Evolutionary conservation across 2,888 invertebrate genomes (phyloP).

Genomic region (Morpho achilles): DNA sequence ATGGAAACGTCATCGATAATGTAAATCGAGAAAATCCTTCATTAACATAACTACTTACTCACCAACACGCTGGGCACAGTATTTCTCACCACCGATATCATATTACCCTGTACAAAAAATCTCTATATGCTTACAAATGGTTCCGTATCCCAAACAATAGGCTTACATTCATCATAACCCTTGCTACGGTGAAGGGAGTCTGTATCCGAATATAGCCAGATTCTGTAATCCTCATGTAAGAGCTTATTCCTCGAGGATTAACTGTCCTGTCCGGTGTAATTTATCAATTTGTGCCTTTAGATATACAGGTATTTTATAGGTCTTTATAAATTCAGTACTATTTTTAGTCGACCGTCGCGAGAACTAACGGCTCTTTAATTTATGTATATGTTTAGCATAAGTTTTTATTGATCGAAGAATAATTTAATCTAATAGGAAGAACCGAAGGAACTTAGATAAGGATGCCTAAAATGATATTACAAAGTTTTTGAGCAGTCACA

Average conservation of each 20-base stretch:
- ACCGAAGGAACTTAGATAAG: no score
- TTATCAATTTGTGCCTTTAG: slow-evolving; percentile 57
- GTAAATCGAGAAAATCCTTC: slow-evolving; percentile 1
- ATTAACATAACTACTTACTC: slow-evolving; percentile 39
- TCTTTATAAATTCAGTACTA: slow-evolving; percentile 24
- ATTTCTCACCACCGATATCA: slow-evolving; percentile 61
- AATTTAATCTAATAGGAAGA: no score
- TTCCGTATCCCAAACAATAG: slow-evolving; percentile 21
- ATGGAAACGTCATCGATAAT: not conserved
- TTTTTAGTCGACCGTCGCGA: slow-evolving; percentile 5
- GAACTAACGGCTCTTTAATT: slow-evolving; percentile 9
- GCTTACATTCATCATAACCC: slow-evolving; percentile 22
- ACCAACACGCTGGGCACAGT: slow-evolving; percentile 41
- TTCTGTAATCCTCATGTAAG: slow-evolving; percentile 57
- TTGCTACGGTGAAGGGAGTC: slow-evolving; percentile 10
- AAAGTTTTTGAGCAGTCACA: no score
- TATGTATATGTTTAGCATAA: not conserved
- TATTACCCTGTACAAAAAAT: slow-evolving; percentile 38
- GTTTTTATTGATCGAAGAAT: no score
- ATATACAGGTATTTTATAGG: slow-evolving; percentile 27
- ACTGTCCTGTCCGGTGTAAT: slow-evolving; percentile 51
- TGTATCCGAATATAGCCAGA: slow-evolving; percentile 24
- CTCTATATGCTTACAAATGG: slow-evolving; percentile 41
- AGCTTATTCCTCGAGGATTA: slow-evolving; percentile 62
- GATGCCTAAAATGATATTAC: no score